phyloP scores from a whole-genome alignment of 2,888 invertebrate species.

The Vesta saturnalis region DNA sequence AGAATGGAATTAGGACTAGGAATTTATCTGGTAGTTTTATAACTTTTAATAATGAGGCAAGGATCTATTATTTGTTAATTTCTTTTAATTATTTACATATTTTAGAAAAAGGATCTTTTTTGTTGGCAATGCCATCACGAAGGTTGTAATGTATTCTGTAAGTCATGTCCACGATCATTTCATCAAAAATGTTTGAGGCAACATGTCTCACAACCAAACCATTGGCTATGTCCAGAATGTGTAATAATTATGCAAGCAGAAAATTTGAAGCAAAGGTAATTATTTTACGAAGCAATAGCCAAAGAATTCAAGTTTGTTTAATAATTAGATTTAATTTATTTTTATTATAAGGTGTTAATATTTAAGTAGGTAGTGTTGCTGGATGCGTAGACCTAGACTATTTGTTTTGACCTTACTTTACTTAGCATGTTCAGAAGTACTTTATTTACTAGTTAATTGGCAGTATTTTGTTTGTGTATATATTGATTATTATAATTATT shows the following conservation, averaged over 20 bases:
- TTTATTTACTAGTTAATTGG: too few species aligned
- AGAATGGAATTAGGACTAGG: conserved; percentile 42
- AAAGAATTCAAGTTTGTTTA: too few species aligned
- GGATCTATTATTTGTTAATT: not conserved
- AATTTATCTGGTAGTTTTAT: conserved; percentile 36
- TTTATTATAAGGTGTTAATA: not conserved
- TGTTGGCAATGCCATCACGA: conserved; percentile 94
- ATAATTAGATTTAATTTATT: not conserved
- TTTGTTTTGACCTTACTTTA: too few species aligned
- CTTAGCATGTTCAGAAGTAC: too few species aligned
- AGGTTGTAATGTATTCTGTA: conserved; percentile 73
- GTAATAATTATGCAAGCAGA: conserved; percentile 76
- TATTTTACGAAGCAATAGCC: too few species aligned
- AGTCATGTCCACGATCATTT: conserved; percentile 85
- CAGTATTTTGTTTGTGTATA: too few species aligned
- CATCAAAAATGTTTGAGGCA: conserved; percentile 80
- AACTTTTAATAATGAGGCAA: conserved; percentile 43
- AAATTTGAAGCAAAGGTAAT: conserved; percentile 74
- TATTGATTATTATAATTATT: too few species aligned
- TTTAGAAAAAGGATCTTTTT: conserved; percentile 73
- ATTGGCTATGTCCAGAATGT: conserved; percentile 93
- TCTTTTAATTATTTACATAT: conserved; percentile 14
- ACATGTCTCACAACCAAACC: conserved; percentile 63
- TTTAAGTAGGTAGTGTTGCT: too few species aligned
- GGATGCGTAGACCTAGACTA: too few species aligned